Conservation (phyloP, 2,113 vertebrate species). For the Phaethornis superciliosus region DNA sequence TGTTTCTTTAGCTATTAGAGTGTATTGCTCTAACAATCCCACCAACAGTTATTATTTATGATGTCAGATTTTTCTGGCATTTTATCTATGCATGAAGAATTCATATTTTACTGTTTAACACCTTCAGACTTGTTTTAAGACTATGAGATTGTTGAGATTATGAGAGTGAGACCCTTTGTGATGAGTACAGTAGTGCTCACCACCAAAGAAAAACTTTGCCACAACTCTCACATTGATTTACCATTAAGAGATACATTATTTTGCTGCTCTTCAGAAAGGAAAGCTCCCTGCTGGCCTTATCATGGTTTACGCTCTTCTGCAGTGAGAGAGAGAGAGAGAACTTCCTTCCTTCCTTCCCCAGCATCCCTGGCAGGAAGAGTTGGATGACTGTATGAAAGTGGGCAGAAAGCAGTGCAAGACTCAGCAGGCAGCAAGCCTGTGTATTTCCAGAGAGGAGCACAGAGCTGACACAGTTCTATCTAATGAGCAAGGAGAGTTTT, state of each 20-base stretch:
- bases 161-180: rapidly evolving
- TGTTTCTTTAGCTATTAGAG: background rate
- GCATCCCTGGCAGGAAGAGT: background rate
- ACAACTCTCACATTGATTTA: background rate
- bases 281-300: background rate
- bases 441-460: background rate
- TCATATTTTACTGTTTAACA: background rate
- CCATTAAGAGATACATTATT: background rate
- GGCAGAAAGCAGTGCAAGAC: background rate
- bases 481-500: background rate
- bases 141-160: rapidly evolving
- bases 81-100: background rate
- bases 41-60: background rate
- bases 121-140: background rate
- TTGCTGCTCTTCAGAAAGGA: background rate
- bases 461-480: background rate
- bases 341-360: background rate
- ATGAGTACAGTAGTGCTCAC: background rate
- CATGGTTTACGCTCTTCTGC: background rate
- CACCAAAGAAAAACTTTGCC: background rate
- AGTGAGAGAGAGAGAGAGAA: background rate
- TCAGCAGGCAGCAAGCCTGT: rapidly evolving
- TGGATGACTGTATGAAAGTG: background rate
- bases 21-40: background rate
- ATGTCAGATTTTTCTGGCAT: background rate